Evolutionary conservation across 2,113 vertebrate genomes (phyloP).

Genomic region (Prinia subflava): DNA sequence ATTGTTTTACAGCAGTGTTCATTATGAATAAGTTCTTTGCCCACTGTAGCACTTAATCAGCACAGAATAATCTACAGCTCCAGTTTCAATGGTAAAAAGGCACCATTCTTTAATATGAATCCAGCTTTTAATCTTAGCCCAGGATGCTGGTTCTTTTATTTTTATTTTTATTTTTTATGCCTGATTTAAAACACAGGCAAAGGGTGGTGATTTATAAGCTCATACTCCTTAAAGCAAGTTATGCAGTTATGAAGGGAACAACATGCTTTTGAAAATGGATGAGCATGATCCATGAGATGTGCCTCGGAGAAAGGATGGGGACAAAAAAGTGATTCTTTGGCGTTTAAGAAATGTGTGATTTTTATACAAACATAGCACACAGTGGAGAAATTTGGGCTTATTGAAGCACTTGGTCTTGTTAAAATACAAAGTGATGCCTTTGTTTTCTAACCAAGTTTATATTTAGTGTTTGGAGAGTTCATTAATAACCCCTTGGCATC

Average conservation of each 20-base stretch:
- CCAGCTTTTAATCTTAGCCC: slow-evolving; percentile 32
- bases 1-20: slow-evolving; percentile 58
- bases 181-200: not conserved
- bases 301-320: not conserved
- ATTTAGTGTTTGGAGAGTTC: not conserved
- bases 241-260: not conserved
- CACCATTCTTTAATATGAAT: slow-evolving; percentile 42
- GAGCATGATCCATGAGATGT: not conserved
- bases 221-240: not conserved
- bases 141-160: not conserved
- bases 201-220: not conserved
- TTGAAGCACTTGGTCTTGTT: not conserved
- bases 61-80: slow-evolving; percentile 41
- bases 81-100: slow-evolving; percentile 21
- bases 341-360: not conserved
- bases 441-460: not conserved
- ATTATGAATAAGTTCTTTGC: slow-evolving; percentile 39
- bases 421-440: not conserved
- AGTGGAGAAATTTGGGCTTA: not conserved
- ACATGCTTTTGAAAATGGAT: not conserved
- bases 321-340: not conserved
- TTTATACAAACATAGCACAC: not conserved
- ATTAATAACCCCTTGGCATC: not conserved
- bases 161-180: not conserved
- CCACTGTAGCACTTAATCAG: slow-evolving; percentile 41